Base-by-base conservation (phyloP, 2,113 vertebrate genomes). In the Paramisgurnus dabryanus region DNA sequence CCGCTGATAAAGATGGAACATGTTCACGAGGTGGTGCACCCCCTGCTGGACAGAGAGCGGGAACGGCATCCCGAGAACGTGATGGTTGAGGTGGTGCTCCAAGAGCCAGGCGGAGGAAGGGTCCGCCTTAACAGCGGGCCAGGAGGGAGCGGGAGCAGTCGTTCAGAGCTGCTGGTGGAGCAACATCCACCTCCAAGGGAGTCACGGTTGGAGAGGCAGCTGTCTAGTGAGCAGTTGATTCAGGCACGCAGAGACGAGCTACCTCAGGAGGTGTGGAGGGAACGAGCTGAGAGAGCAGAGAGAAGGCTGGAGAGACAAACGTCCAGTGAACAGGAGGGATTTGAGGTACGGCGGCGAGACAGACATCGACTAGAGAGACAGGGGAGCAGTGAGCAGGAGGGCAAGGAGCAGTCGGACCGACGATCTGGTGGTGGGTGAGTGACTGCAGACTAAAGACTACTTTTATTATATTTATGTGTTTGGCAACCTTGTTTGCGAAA, bases 321-420 rank as follows among this genome's bases (percentile, higher is more conserved):
- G 8, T 92, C 93, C 7, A 86, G 88, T 3, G 93, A 95, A 85
- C 93, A 94, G 15, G 95, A 95, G 87, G 93, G 89, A 61, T 90
- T 90, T 4, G 95, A 97, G 65, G 85, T 88, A 12, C 85, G 95
- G 57, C 88, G 93, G 7, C 90, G 92, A 6, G 96, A 96, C 64
- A 78, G 95, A 7, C 93, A 95, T 47, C 83, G 95, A 8, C 41
- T 91, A 80, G 96, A 96, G 45, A 89, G 94, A 18, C 96, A 95
- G 87, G 95, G 96, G 55, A 96, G 96, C 85, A 97, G 96, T 6
- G 96, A 98, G 34, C 94, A 93, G 6, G 96, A 98, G 86, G 91
- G 87, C 0, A 92, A 87, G 79, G 94, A 94, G 82, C 90, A 89
- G 4, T 89, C 90, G 0, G 94, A 94, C 82, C 85, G 89, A 69